Percentiles rank a stretch among this genome's conserved stretches.
These are phyloP conservation scores for Aplysia californica DNA, from an alignment of 1,140 invertebrate genomes.

Conservation along the genomic window DNA sequence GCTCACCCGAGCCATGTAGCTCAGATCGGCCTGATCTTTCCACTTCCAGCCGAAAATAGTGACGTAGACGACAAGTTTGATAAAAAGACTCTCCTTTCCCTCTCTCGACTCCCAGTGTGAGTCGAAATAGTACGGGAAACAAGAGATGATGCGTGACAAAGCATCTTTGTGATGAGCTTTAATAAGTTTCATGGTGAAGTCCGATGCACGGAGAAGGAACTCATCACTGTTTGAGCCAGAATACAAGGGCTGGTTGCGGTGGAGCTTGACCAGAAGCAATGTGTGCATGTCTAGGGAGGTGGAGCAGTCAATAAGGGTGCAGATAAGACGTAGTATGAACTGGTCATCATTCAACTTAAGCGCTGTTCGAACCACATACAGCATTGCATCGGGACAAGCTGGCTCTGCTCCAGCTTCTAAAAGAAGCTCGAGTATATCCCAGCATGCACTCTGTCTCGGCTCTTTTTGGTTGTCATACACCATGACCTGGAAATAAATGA, in stretches of 20 bases:
- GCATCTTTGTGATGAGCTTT: conserved; percentile 22
- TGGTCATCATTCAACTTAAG: conserved; percentile 39
- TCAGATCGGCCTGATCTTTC: conserved; percentile 31
- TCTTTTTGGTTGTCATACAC: conserved; percentile 46
- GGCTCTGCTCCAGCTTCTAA: conserved; percentile 43
- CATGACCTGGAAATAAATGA: conserved; percentile 29
- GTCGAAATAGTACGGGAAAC: conserved; percentile 46
- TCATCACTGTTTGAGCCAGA: conserved; percentile 31
- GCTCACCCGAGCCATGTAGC: conserved; percentile 28
- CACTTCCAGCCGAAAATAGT: conserved; percentile 44
- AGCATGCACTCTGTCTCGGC: conserved; percentile 41
- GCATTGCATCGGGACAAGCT: conserved; percentile 46
- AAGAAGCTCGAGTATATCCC: conserved; percentile 46
- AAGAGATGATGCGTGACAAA: conserved; percentile 34
- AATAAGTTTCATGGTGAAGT: conserved; percentile 47
- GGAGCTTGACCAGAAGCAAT: conserved; percentile 42
- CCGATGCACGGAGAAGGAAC: conserved; percentile 35
- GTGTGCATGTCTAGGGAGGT: conserved; percentile 38
- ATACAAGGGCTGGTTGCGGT: conserved; percentile 49
- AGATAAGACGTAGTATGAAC: conserved; percentile 42
- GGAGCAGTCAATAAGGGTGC: conserved; percentile 31
- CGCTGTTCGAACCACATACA: conserved; percentile 49
- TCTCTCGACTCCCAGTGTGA: conserved; percentile 43
- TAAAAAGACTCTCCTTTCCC: conserved; percentile 26
- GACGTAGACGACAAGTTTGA: conserved; percentile 41